A percentile compares a stretch with the other conserved stretches of the same genome.
These are phyloP conservation scores for Ptychochromis oligacanthus DNA, from an alignment of 2,113 vertebrate species.

Conservation along the genomic window DNA sequence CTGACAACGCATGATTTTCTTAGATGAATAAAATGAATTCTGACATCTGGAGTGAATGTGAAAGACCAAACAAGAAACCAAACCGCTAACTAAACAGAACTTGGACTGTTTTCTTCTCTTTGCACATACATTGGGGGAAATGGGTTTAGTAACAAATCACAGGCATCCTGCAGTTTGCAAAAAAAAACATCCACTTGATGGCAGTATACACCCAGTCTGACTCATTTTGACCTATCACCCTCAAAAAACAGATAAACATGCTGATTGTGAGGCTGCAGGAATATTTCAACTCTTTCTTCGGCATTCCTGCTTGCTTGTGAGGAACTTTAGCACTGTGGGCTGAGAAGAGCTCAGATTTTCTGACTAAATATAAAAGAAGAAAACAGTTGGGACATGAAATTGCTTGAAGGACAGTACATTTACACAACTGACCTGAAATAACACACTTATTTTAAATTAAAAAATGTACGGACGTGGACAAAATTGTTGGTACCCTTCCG, in stretches of 20 bases:
- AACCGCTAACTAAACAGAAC: accelerated
- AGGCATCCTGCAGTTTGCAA: neutral
- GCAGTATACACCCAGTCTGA: constrained; percentile 11
- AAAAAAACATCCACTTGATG: constrained; percentile 28
- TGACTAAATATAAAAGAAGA: neutral
- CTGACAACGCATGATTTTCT: neutral
- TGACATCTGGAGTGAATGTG: accelerated
- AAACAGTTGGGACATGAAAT: neutral
- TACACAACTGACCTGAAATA: too few species aligned
- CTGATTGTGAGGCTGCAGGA: neutral
- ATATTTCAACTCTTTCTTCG: neutral
- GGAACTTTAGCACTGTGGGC: neutral
- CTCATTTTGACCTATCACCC: neutral
- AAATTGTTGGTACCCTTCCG: too few species aligned
- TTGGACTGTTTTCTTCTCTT: neutral
- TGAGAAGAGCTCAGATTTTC: neutral
- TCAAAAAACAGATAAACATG: neutral
- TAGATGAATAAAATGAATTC: neutral
- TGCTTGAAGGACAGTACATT: neutral
- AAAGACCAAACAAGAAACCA: neutral
- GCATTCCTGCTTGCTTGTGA: accelerated
- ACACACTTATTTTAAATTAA: too few species aligned
- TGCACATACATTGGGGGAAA: neutral
- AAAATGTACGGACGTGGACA: too few species aligned
- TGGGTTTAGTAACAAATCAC: neutral